These are phyloP conservation scores for Conus canariensis DNA, from an alignment of 2,888 invertebrate species.

Conservation along the genomic window DNA sequence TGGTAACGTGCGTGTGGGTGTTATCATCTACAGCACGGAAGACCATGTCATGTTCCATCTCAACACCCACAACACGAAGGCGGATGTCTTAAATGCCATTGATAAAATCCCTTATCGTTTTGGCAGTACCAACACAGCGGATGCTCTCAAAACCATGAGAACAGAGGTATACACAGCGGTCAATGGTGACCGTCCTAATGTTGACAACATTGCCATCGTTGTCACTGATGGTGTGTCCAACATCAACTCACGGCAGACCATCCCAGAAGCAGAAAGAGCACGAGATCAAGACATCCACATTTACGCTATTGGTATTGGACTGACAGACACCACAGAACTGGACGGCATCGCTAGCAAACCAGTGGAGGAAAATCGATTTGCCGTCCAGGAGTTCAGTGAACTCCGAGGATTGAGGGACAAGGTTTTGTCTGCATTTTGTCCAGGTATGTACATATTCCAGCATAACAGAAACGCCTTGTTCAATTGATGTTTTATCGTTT, in stretches of 20 bases:
- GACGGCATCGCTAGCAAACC: conserved; percentile 65
- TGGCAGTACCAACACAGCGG: conserved; percentile 73
- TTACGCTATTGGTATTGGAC: conserved; percentile 62
- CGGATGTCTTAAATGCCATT: conserved; percentile 61
- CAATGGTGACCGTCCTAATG: conserved; percentile 68
- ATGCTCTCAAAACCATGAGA: conserved; percentile 68
- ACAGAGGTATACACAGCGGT: conserved; percentile 60
- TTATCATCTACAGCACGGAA: conserved; percentile 65
- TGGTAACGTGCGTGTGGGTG: conserved; percentile 67
- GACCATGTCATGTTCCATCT: conserved; percentile 63
- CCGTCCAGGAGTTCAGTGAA: conserved; percentile 61
- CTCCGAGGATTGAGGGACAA: conserved; percentile 58
- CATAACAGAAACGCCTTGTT: too few species aligned
- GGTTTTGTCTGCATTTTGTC: conserved; percentile 63
- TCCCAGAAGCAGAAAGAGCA: conserved; percentile 66
- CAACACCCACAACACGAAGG: conserved; percentile 54
- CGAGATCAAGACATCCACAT: conserved; percentile 53
- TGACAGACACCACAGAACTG: conserved; percentile 63
- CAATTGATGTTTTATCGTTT: too few species aligned
- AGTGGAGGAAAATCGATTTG: conserved; percentile 58
- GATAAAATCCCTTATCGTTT: conserved; percentile 63
- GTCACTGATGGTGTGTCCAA: conserved; percentile 74
- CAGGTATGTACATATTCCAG: conserved; percentile 44
- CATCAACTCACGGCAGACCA: conserved; percentile 67
- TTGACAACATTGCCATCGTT: conserved; percentile 66